These are phyloP conservation scores for Musca domestica DNA, from an alignment of 1,140 invertebrate genomes.

Conservation along the genomic window DNA sequence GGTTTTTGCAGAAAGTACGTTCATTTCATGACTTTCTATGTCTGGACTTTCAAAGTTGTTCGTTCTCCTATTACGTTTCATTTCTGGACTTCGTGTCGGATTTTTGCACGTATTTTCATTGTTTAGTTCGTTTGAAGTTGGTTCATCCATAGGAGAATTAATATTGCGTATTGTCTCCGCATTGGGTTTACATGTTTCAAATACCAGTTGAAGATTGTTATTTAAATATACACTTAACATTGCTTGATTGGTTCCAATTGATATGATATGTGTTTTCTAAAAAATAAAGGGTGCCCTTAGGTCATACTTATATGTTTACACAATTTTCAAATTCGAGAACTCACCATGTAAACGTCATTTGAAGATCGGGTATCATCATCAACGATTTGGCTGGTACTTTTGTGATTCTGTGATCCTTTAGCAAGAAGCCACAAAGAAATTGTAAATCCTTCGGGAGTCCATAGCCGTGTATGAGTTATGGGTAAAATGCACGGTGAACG, in stretches of 20 bases:
- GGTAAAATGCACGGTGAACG: constrained; percentile 46
- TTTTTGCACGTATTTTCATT: not conserved
- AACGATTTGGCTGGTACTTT: constrained; percentile 34
- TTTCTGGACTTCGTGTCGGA: not conserved
- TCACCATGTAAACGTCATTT: constrained; percentile 40
- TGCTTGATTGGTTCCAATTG: constrained; percentile 45
- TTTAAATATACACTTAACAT: constrained; percentile 47
- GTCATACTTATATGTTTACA: not conserved
- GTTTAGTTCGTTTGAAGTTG: not conserved
- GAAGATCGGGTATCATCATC: constrained; percentile 45
- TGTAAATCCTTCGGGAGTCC: constrained; percentile 44
- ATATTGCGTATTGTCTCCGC: constrained; percentile 32
- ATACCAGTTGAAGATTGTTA: constrained; percentile 39
- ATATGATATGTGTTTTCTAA: constrained; percentile 45
- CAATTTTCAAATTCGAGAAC: constrained; percentile 9
- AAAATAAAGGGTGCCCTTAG: not conserved
- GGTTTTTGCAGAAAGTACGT: not conserved
- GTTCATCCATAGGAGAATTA: constrained; percentile 21
- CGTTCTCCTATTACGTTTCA: not conserved
- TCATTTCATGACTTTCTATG: too few relatives aligned
- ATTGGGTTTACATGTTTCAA: constrained; percentile 44
- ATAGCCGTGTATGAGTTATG: constrained; percentile 41
- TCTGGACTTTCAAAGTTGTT: not conserved
- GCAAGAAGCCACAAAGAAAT: constrained; percentile 48
- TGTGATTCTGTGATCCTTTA: constrained; percentile 32